Base-by-base conservation (phyloP, 2,113 vertebrate genomes). In the Limnothrissa miodon region DNA sequence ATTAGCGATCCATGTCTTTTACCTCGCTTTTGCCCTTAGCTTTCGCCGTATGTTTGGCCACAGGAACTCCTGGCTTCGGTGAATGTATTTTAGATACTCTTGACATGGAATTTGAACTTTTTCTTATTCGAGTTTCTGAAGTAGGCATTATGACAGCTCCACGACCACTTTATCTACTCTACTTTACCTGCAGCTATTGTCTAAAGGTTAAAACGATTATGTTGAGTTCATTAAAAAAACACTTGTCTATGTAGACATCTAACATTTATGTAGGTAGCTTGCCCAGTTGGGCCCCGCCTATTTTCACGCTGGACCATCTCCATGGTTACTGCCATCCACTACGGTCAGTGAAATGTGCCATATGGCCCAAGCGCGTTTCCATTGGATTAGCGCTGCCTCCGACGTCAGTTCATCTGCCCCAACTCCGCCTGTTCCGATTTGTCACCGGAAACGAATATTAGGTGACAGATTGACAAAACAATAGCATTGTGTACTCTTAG, bases 261-360 rank as follows among this genome's bases (percentile, higher is more conserved):
- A 74, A 74, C 36, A 29, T 74, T 74, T 15, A 15, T 74, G 33
- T 74, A 19, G 29, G 33, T 74, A 19, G 29, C 29, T 56, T 42
- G 46, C 17, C 21, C 17, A 39, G 45, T 74, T 29, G 66, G 33
- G 66, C 66, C 9, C 66, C 66, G 66, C 66, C 66, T 74, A 36
- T 70, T 11, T 29, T 33, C 62, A 86, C 82, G 23, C 87, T 45
- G 80, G 42, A 4, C 29, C 0, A 86, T 93, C 88, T 46, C 90
- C 82, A 91, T 48, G 79, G 92, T 84, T 80, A 93, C 89, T 87
- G 86, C 25, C 21, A 21, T 42, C 6, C 21, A 19, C 5, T 51
- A 36, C 33, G 1, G 23, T 6, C 44, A 21, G 36, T 39, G 23
- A 86, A 33, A 33, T 25, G 13, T 11, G 25, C 7, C 42, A 33